Conservation (phyloP, 2,888 invertebrate species). For the Pammene fasciana region DNA sequence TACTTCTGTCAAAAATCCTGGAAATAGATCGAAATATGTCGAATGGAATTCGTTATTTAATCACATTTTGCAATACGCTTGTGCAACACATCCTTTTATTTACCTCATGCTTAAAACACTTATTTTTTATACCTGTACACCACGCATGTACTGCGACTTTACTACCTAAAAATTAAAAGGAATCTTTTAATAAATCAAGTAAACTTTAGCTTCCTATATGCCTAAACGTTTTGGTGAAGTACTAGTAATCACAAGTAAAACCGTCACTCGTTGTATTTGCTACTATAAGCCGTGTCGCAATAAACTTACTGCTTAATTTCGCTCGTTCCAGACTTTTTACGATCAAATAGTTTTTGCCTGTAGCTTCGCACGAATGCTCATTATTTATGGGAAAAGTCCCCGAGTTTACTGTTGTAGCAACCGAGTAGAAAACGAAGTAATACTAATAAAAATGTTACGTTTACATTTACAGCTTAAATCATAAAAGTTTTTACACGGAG, state of each 20-base stretch:
- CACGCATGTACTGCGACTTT: no score
- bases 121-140: no score
- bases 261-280: not conserved
- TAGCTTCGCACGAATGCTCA: constrained; percentile 34
- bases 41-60: no score
- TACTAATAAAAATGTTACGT: constrained; percentile 38
- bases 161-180: not conserved
- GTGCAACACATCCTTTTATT: no score
- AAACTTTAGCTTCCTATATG: not conserved
- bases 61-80: no score
- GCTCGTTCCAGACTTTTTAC: constrained; percentile 22
- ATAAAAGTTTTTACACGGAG: constrained; percentile 25
- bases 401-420: constrained; percentile 39
- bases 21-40: no score
- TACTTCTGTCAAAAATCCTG: no score
- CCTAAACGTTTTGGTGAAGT: constrained; percentile 7
- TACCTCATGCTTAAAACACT: no score
- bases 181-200: not conserved
- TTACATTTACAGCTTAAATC: constrained; percentile 36
- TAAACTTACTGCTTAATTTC: constrained; percentile 22
- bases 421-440: constrained; percentile 34
- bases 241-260: constrained; percentile 21
- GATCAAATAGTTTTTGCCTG: constrained; percentile 40
- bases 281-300: constrained; percentile 9
- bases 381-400: constrained; percentile 40